These are phyloP conservation scores for Aphelenchoides avenae DNA, from an alignment of 1,140 invertebrate species.

Conservation along the genomic window DNA sequence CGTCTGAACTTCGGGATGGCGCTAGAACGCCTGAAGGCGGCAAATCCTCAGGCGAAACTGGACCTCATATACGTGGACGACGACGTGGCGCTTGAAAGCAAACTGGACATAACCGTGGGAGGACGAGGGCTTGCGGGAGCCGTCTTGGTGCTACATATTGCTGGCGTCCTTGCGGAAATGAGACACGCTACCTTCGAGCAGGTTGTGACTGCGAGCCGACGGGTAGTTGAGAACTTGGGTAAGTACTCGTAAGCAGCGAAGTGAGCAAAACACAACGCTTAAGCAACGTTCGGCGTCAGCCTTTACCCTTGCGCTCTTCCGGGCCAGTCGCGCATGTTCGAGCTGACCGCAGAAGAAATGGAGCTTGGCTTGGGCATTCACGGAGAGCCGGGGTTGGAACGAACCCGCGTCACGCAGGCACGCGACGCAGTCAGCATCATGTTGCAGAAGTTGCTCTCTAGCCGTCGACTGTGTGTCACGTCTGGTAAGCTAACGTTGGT, in stretches of 20 bases:
- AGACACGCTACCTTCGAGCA: conserved; percentile 65
- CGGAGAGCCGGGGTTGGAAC: conserved; percentile 76
- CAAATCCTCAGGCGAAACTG: conserved; percentile 69
- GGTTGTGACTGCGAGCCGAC: conserved; percentile 57
- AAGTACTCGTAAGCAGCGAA: too few relatives aligned
- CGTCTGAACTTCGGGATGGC: conserved; percentile 67
- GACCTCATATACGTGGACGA: conserved; percentile 50
- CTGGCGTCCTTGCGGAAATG: conserved; percentile 70
- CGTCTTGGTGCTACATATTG: conserved; percentile 69
- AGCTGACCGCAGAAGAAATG: conserved; percentile 69
- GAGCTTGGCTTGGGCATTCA: conserved; percentile 79
- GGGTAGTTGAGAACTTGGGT: conserved; percentile 60
- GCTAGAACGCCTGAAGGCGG: conserved; percentile 69
- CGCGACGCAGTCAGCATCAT: conserved; percentile 30
- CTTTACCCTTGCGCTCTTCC: conserved; percentile 72
- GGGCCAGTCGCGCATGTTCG: conserved; percentile 67
- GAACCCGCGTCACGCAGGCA: conserved; percentile 64
- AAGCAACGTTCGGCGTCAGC: conserved; percentile 72
- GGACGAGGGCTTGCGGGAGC: conserved; percentile 73
- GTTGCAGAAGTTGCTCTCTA: conserved; percentile 33
- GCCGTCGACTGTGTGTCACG: conserved; percentile 13
- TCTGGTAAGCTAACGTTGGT: not conserved
- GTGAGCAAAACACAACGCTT: too few relatives aligned
- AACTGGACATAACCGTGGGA: conserved; percentile 63
- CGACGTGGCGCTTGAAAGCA: conserved; percentile 47